These are phyloP conservation scores for Micromys minutus DNA, from an alignment of 2,113 vertebrate genomes.

Conservation along the genomic window DNA sequence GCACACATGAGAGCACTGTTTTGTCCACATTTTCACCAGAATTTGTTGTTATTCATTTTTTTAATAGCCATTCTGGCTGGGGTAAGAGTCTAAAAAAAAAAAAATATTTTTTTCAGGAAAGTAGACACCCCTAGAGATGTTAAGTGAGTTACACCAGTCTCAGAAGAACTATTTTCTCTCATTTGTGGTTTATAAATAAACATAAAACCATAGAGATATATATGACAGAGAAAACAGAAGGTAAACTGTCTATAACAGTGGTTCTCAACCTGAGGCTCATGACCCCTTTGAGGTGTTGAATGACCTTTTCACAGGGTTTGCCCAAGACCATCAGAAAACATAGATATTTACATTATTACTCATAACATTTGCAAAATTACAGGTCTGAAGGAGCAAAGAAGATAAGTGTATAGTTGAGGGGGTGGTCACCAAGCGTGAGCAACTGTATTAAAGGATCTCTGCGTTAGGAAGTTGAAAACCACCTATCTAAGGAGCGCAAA, in stretches of 20 bases:
- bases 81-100: neutral
- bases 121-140: neutral
- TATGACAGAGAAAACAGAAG: neutral
- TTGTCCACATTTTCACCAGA: neutral
- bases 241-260: neutral
- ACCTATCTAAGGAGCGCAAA: neutral
- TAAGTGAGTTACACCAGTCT: too few species aligned
- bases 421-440: neutral
- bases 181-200: neutral
- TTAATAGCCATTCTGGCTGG: neutral
- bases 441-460: neutral
- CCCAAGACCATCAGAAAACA: neutral
- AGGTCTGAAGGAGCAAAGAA: neutral
- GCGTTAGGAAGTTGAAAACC: neutral
- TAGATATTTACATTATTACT: neutral
- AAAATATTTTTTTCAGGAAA: neutral
- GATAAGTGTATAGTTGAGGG: neutral
- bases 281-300: neutral
- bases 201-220: neutral
- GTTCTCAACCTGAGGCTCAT: neutral
- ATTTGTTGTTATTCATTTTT: neutral
- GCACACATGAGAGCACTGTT: fast-evolving
- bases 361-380: neutral
- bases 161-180: neutral
- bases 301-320: neutral